Percentiles rank a stretch among this genome's conserved stretches.
phyloP scores from a whole-genome alignment of 2,797 vertebrate species.

The Mus caroli region DNA sequence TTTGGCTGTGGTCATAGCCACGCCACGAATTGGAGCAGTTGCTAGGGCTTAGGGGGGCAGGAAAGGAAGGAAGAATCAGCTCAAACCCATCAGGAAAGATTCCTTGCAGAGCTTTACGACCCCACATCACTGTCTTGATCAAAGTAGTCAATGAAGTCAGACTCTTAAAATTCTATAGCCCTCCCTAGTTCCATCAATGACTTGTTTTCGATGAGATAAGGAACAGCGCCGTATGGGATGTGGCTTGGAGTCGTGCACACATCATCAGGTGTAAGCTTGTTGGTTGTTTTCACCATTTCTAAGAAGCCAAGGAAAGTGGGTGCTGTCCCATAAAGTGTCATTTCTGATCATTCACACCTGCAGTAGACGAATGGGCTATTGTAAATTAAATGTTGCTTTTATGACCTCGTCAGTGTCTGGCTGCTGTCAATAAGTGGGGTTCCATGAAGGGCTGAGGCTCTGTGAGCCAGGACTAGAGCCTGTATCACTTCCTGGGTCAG shows the following conservation, averaged over 20 bases:
- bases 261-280: conserved; percentile 35
- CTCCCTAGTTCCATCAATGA: background rate
- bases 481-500: background rate
- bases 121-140: background rate
- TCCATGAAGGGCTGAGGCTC: background rate
- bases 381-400: background rate
- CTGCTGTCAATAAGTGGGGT: background rate
- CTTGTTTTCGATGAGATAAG: conserved; percentile 49
- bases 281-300: conserved; percentile 60
- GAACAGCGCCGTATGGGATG: background rate
- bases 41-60: background rate
- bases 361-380: background rate
- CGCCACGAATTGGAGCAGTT: background rate
- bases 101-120: background rate
- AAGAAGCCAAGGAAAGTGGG: background rate
- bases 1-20: background rate
- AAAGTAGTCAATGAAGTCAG: conserved; percentile 23
- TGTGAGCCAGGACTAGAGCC: background rate
- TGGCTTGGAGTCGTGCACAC: conserved; percentile 7
- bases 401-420: conserved; percentile 8
- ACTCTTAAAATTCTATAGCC: background rate
- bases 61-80: background rate
- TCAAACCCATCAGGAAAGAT: background rate
- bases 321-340: conserved; percentile 3
- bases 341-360: conserved; percentile 19